These are phyloP conservation scores for Vanacampus margaritifer DNA, from an alignment of 2,113 vertebrate species.

Conservation along the genomic window DNA sequence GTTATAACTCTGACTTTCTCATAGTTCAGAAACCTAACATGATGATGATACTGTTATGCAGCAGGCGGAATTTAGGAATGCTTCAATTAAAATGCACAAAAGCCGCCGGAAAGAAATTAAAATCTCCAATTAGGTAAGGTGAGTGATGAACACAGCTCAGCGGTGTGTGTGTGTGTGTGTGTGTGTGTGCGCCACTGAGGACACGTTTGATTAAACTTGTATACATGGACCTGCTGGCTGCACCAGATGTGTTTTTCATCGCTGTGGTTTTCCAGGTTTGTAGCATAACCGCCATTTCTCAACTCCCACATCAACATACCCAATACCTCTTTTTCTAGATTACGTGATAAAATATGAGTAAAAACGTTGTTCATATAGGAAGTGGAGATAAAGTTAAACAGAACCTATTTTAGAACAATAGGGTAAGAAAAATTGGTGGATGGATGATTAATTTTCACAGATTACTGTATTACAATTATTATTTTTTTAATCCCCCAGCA, in stretches of 20 bases:
- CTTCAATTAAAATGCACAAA: background rate
- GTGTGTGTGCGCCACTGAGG: background rate
- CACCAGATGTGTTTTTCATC: conserved; percentile 21
- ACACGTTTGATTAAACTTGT: conserved; percentile 1
- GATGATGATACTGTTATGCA: too few species aligned
- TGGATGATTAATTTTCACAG: too few species aligned
- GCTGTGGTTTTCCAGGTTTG: conserved; percentile 30
- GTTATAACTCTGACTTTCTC: too few species aligned
- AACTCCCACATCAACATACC: background rate
- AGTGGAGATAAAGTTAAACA: too few species aligned
- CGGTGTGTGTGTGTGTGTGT: background rate
- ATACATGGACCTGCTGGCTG: conserved; percentile 29
- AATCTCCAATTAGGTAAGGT: background rate
- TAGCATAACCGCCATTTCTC: background rate
- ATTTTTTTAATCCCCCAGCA: too few species aligned
- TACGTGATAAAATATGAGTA: too few species aligned
- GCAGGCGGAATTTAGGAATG: background rate
- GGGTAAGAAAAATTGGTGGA: too few species aligned
- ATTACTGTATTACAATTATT: too few species aligned
- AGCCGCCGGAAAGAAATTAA: background rate
- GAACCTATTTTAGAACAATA: too few species aligned
- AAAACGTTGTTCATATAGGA: too few species aligned
- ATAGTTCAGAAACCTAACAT: background rate
- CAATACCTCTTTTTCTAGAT: too few species aligned
- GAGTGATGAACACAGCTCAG: background rate